Evolutionary conservation across 2,888 invertebrate genomes (phyloP).

Genomic region (Tineola bisselliella): DNA sequence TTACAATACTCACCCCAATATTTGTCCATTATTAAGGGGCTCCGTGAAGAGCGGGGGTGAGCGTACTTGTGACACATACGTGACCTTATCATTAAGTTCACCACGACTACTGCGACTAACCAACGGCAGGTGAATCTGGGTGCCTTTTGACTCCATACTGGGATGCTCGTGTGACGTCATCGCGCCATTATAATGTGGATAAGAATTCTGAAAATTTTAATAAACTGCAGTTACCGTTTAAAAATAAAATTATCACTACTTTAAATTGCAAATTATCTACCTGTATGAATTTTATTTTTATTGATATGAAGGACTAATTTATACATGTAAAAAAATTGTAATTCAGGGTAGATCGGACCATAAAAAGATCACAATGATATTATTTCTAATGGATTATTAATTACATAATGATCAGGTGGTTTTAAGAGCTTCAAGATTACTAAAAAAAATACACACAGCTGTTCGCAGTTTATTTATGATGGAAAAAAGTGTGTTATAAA

Average conservation of each 20-base stretch:
- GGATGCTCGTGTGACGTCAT: not conserved
- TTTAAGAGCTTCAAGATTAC: not conserved
- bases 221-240: too few species aligned
- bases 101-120: conserved; percentile 53
- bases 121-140: conserved; percentile 64
- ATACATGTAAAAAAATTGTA: too few species aligned
- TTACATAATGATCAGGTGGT: not conserved
- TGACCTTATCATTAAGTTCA: conserved; percentile 55
- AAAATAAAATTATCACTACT: too few species aligned
- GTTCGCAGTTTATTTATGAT: not conserved
- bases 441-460: not conserved
- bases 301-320: too few species aligned
- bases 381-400: not conserved
- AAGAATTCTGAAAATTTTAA: not conserved
- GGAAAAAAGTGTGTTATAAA: not conserved
- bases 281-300: too few species aligned
- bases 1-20: conserved; percentile 61
- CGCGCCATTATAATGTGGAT: not conserved
- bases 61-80: conserved; percentile 43
- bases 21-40: conserved; percentile 73
- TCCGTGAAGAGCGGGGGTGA: conserved; percentile 52
- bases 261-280: too few species aligned
- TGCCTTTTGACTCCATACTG: conserved; percentile 59
- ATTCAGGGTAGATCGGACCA: too few species aligned
- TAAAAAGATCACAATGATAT: not conserved